These are phyloP conservation scores for Dascyllus trimaculatus DNA, from an alignment of 2,113 vertebrate genomes.

Conservation along the genomic window DNA sequence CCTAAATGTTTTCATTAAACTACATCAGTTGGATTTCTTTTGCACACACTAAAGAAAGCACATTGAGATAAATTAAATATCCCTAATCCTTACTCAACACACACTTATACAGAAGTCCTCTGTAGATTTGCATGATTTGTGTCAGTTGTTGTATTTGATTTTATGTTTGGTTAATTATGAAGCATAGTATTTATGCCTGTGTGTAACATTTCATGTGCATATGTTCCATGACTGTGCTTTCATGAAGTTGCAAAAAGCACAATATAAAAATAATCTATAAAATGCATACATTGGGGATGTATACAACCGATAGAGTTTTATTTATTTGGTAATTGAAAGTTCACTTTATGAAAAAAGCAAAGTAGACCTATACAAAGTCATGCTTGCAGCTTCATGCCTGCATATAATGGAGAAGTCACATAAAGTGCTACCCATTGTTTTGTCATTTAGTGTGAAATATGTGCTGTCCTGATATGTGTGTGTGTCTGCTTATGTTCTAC, in stretches of 20 bases:
- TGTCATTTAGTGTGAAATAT: slow-evolving; percentile 59
- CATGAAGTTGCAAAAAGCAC: slow-evolving; percentile 38
- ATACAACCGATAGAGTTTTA: not conserved
- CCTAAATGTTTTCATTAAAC: slow-evolving; percentile 13
- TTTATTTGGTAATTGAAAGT: not conserved
- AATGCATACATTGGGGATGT: not conserved
- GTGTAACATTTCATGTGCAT: slow-evolving; percentile 73
- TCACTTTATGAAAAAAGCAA: not conserved
- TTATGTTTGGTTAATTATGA: slow-evolving; percentile 63
- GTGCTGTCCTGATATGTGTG: slow-evolving; percentile 54
- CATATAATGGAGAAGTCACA: slow-evolving; percentile 54
- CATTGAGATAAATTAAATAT: slow-evolving; percentile 20
- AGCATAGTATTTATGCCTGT: slow-evolving; percentile 70
- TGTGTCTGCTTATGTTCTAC: slow-evolving; percentile 82
- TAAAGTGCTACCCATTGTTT: slow-evolving; percentile 58
- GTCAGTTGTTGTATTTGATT: slow-evolving; percentile 55
- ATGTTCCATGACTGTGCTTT: slow-evolving; percentile 59
- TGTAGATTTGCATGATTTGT: slow-evolving; percentile 69
- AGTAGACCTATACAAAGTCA: not conserved
- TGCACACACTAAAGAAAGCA: slow-evolving; percentile 41
- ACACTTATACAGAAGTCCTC: slow-evolving; percentile 16
- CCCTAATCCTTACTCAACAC: slow-evolving; percentile 10
- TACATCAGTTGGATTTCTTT: slow-evolving; percentile 18
- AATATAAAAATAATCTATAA: not conserved
- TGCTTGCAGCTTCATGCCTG: slow-evolving; percentile 44